Percentiles rank a stretch among this genome's conserved stretches.
Conservation (phyloP, 2,797 vertebrate species). For the Anguilla megastoma region DNA sequence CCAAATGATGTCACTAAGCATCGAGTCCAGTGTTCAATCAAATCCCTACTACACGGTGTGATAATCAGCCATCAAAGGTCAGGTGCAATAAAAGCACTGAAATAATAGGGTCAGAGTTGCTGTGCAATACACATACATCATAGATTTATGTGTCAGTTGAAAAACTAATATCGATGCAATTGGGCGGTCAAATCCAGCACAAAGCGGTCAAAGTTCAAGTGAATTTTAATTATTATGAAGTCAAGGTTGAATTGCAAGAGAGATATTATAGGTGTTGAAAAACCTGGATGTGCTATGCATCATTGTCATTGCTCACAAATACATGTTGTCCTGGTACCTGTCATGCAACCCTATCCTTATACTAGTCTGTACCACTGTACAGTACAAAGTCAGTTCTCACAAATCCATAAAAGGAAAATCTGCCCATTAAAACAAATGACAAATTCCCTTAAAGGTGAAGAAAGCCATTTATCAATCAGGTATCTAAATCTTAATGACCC, state of each 20-base stretch:
- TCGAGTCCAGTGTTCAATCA: not conserved
- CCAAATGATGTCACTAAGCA: not conserved
- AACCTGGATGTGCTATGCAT: not conserved
- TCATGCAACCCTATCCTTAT: not conserved
- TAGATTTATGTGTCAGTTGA: slow-evolving; percentile 56
- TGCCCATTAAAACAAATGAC: not conserved
- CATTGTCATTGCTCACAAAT: not conserved
- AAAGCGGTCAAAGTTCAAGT: slow-evolving; percentile 62
- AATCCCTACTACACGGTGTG: not conserved
- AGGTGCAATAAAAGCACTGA: slow-evolving; percentile 14
- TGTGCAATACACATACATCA: slow-evolving; percentile 63
- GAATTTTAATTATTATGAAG: slow-evolving; percentile 48
- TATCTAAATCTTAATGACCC: not conserved
- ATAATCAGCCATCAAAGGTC: not conserved
- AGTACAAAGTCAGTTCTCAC: not conserved
- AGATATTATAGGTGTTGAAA: not conserved
- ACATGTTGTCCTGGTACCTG: not conserved
- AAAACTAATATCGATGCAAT: slow-evolving; percentile 59
- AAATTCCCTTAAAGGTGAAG: not conserved
- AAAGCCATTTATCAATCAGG: not conserved
- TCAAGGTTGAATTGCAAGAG: slow-evolving; percentile 23
- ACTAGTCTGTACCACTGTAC: not conserved
- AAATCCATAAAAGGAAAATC: not conserved
- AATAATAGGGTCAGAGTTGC: slow-evolving; percentile 56
- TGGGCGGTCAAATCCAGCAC: slow-evolving; percentile 48